Percentiles rank a stretch among this genome's conserved stretches.
phyloP scores from a whole-genome alignment of 2,113 vertebrate genomes.

The Tricholaema leucomelas region DNA sequence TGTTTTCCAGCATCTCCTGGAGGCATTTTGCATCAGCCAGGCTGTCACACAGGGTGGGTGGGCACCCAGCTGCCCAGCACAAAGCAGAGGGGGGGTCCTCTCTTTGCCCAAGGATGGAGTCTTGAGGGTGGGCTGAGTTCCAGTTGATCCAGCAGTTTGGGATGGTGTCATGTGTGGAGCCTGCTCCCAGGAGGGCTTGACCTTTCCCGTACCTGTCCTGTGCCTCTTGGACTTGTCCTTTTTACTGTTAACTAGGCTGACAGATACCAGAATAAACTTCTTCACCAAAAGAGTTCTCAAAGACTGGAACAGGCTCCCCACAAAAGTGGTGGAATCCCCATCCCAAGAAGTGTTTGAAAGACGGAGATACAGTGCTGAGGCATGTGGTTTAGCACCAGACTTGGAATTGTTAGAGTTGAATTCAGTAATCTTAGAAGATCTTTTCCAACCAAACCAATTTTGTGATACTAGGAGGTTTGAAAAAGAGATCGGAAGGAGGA shows the following conservation, averaged over 20 bases:
- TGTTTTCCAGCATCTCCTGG: neutral
- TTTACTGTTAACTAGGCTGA: neutral
- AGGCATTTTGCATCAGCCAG: neutral
- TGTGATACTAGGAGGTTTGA: neutral
- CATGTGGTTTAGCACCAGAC: too few species aligned
- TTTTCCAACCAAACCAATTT: too few species aligned
- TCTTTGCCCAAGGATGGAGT: neutral
- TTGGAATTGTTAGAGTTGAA: too few species aligned
- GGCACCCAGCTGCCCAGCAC: neutral
- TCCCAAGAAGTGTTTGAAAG: too few species aligned
- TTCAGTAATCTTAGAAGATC: too few species aligned
- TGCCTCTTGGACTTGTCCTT: neutral
- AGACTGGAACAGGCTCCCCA: too few species aligned
- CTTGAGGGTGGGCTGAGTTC: neutral
- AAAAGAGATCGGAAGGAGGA: neutral
- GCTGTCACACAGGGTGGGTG: neutral
- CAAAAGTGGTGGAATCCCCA: too few species aligned
- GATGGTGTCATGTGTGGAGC: neutral
- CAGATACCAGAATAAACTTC: too few species aligned
- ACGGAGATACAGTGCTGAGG: too few species aligned
- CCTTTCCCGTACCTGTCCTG: neutral
- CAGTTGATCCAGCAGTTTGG: accelerated
- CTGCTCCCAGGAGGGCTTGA: neutral
- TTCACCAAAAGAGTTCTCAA: too few species aligned
- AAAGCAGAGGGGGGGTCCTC: neutral